Percentiles rank a stretch among this genome's conserved stretches.
Evolutionary conservation across 2,797 vertebrate genomes (phyloP).

Genomic region (Melopsittacus undulatus): DNA sequence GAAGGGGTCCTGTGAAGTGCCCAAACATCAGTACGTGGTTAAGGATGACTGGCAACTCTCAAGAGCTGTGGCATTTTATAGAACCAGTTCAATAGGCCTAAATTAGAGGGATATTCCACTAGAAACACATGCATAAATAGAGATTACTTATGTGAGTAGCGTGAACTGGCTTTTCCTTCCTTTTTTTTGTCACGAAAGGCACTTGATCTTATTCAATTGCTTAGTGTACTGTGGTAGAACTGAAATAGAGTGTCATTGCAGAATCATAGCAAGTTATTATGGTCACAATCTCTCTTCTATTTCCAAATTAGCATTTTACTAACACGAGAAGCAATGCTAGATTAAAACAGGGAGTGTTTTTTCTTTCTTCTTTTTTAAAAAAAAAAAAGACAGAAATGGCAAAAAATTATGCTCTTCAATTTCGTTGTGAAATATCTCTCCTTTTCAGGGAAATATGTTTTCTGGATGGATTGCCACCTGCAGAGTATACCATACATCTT

Average conservation of each 20-base stretch:
- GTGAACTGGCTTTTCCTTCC: not conserved
- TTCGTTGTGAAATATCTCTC: constrained; percentile 2
- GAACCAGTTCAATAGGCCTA: not conserved
- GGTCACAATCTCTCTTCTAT: constrained; percentile 1
- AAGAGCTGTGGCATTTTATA: not conserved
- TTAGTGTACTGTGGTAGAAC: not conserved
- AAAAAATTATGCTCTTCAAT: constrained; percentile 24
- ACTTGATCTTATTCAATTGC: not conserved
- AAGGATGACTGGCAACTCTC: not conserved
- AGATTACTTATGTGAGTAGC: not conserved
- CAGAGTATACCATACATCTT: constrained; percentile 37
- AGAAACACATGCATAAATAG: not conserved
- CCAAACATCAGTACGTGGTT: not conserved
- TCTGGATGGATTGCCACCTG: constrained; percentile 60
- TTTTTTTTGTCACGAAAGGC: not conserved
- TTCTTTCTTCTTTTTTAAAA: no score
- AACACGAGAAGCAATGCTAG: constrained; percentile 3
- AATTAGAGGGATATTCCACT: not conserved
- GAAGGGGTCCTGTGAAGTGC: not conserved
- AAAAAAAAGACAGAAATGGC: not conserved
- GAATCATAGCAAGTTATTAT: not conserved
- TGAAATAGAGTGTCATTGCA: not conserved
- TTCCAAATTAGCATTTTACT: constrained; percentile 36
- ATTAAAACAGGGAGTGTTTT: not conserved
- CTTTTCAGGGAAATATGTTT: constrained; percentile 49